These are phyloP conservation scores for Pelodiscus sinensis DNA, from an alignment of 2,113 vertebrate species.

Conservation along the genomic window DNA sequence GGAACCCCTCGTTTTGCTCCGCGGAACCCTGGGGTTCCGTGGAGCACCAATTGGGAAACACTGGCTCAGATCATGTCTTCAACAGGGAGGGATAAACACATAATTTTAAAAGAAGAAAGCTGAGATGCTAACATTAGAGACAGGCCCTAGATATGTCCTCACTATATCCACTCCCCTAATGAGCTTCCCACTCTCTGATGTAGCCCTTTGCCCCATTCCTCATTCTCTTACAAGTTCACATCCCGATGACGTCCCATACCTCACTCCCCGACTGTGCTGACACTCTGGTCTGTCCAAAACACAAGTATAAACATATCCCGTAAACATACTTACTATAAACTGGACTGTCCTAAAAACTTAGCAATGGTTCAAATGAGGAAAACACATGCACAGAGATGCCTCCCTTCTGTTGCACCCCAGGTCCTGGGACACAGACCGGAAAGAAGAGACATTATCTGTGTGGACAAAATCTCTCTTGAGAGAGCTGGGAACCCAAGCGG, in stretches of 20 bases:
- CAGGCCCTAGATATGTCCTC: neutral
- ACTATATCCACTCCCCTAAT: neutral
- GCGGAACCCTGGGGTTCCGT: too few relatives aligned
- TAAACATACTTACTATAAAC: neutral
- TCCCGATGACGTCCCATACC: neutral
- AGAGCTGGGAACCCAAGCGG: neutral
- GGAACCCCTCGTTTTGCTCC: too few relatives aligned
- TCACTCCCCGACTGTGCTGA: neutral
- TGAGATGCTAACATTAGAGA: neutral
- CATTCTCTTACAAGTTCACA: neutral
- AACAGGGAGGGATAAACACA: neutral
- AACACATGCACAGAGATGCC: too few relatives aligned
- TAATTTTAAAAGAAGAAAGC: neutral
- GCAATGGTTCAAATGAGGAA: neutral
- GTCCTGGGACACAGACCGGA: neutral
- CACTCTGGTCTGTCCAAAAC: neutral
- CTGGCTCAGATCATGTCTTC: neutral
- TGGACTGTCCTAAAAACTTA: neutral
- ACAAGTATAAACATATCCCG: neutral
- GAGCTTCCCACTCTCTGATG: neutral
- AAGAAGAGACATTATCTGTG: neutral
- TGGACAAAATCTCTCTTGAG: neutral
- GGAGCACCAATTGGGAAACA: too few relatives aligned
- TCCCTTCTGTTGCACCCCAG: neutral
- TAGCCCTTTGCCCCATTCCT: neutral